Evolutionary conservation across 2,888 invertebrate species (phyloP), one percentile per base, ranked within the genome.

Genomic region (Caenorhabditis zanzibari): DNA sequence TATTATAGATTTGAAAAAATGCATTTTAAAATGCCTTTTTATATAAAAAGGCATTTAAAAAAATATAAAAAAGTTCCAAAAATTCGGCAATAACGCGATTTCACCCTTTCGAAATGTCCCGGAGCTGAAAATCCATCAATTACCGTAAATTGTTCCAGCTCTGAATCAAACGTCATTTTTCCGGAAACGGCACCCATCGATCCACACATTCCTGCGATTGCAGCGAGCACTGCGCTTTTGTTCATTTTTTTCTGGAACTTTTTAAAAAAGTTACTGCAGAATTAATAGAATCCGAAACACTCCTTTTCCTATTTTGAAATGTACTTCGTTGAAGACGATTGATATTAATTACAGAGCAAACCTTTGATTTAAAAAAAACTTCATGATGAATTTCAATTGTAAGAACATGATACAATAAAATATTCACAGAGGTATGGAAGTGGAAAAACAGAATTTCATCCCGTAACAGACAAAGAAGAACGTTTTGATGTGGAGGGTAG

Each of bases 161-260:
- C 68, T 0, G 44, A 61, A 56, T 74, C 71, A 26, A 84, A 84
- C 2, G 84, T 72, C 19, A 84, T n/a, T 22, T 84, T 84, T 35
- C 76, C 84, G 2, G 74, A 77, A 47, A 81, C 66, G 5, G 84
- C 84, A 0, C 76, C 81, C 47, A 77, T 52, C 16, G 84, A 58
- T 26, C 84, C 84, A 59, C 81, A 73, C 61, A 81, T 68, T 63
- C 84, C 84, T 7, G 84, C 84, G 0, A 77, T 22, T 16, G 73
- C 81, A 16, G 81, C 75, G 26, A 72, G n/a, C 0, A 84, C 28
- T 2, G 35, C 28, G 16, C 72, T 49, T 41, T 28, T 64, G 12
- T 75, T 59, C 83, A 83, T 83, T 71, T 44, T 63, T 44, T 41
- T 41, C 22, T 38, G 24, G 38, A 38, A 38, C 10, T 10, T 38